A percentile compares a stretch with the other conserved stretches of the same genome.
Conservation (phyloP, 2,113 vertebrate genomes). For the Campylomormyrus tamandua region DNA sequence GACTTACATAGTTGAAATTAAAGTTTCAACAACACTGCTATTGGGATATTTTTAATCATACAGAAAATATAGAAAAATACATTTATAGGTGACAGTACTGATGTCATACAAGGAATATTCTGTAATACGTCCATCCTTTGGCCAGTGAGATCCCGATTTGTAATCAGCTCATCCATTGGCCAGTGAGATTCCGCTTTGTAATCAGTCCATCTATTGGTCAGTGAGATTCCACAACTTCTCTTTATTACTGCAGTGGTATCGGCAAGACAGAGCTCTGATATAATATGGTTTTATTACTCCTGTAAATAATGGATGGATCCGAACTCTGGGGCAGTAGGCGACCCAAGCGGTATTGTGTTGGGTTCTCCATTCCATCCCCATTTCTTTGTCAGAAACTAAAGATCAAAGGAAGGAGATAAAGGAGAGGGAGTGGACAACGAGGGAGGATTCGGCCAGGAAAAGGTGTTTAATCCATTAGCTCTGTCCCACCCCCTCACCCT, state of each 20-base stretch:
- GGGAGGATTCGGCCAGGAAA: background rate
- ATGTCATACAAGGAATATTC: background rate
- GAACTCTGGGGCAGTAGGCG: background rate
- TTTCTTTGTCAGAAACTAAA: background rate
- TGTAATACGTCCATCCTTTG: background rate
- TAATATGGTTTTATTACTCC: background rate
- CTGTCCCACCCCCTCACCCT: background rate
- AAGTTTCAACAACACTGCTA: background rate
- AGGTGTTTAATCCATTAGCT: background rate
- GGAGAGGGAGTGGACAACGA: background rate
- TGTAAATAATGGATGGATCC: background rate
- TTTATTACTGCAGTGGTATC: background rate
- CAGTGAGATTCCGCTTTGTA: background rate
- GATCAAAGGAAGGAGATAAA: background rate
- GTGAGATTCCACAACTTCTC: background rate
- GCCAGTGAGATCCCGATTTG: background rate
- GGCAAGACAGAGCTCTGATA: background rate
- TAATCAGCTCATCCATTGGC: background rate
- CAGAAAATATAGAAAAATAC: background rate
- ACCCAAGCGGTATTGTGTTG: background rate
- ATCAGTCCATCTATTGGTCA: background rate
- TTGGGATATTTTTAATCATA: background rate
- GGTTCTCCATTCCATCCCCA: background rate
- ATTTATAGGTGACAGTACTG: background rate
- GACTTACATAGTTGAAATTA: background rate